Evolutionary conservation across 2,797 vertebrate genomes (phyloP).

Genomic region (Lates japonicus): DNA sequence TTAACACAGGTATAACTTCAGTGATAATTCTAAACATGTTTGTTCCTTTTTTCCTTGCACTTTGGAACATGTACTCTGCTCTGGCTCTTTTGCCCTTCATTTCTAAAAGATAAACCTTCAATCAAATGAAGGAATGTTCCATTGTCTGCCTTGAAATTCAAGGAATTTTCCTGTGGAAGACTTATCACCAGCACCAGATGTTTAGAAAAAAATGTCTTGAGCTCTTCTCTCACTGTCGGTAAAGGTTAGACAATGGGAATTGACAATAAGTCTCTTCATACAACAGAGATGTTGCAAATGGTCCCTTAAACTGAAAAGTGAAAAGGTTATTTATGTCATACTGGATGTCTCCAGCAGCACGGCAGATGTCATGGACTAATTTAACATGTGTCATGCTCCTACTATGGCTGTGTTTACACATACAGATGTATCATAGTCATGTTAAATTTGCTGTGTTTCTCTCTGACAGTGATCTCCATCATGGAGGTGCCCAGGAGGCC

Average conservation of each 20-base stretch:
- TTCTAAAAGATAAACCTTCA: not conserved
- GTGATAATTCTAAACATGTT: not conserved
- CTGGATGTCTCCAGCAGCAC: no score
- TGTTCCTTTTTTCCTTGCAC: not conserved
- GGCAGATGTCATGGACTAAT: not conserved
- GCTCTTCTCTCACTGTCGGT: not conserved
- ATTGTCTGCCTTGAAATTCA: not conserved
- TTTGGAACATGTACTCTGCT: not conserved
- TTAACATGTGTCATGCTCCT: not conserved
- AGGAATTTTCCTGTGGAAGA: not conserved
- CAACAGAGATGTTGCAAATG: not conserved
- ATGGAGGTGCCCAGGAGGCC: slow-evolving; percentile 78
- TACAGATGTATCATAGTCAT: not conserved
- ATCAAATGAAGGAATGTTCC: slow-evolving; percentile 1
- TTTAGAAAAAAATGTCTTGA: not conserved
- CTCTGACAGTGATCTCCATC: slow-evolving; percentile 54
- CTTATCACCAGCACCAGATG: slow-evolving; percentile 3
- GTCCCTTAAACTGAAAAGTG: not conserved
- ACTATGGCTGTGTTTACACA: no score
- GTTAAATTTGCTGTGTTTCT: not conserved
- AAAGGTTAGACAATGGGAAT: not conserved
- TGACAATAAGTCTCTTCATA: not conserved
- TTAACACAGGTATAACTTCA: not conserved
- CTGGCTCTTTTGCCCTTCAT: not conserved
- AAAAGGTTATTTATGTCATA: not conserved